Percentiles rank a stretch among this genome's conserved stretches.
Conservation (phyloP, 2,888 invertebrate species). For the Lasioglossum leucozonium region DNA sequence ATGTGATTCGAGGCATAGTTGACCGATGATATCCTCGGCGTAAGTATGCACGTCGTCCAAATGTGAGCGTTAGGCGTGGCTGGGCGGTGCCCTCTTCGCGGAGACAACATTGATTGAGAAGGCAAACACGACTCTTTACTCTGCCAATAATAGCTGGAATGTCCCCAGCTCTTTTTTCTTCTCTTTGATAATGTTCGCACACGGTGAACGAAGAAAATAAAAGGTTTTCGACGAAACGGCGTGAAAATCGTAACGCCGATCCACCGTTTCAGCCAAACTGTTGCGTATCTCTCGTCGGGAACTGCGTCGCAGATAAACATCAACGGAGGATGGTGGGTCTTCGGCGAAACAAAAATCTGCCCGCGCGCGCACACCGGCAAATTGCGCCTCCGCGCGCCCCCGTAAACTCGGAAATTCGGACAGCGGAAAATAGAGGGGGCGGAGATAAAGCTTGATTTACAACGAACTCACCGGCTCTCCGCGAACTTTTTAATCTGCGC, state of each 20-base stretch:
- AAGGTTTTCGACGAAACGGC: not conserved
- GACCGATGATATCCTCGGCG: not conserved
- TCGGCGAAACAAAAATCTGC: not conserved
- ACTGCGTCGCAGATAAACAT: not conserved
- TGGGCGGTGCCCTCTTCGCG: not conserved
- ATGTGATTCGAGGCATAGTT: not conserved
- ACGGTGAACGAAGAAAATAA: not conserved
- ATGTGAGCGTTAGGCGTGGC: not conserved
- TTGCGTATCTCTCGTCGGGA: not conserved
- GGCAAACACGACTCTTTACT: not conserved
- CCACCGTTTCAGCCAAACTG: too few species aligned
- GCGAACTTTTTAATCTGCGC: not conserved
- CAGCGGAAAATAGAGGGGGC: not conserved
- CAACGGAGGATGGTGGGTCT: not conserved
- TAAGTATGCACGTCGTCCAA: not conserved
- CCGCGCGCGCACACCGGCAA: not conserved
- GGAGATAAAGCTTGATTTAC: constrained; percentile 1
- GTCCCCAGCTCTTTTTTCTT: not conserved
- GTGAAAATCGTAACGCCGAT: not conserved
- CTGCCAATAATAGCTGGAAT: not conserved
- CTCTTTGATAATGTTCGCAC: too few species aligned
- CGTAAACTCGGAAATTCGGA: not conserved
- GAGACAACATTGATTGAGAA: not conserved
- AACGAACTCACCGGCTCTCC: not conserved
- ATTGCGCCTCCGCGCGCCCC: not conserved